Evolutionary conservation across 2,888 invertebrate species (phyloP).

Genomic region (Venusia cambrica): DNA sequence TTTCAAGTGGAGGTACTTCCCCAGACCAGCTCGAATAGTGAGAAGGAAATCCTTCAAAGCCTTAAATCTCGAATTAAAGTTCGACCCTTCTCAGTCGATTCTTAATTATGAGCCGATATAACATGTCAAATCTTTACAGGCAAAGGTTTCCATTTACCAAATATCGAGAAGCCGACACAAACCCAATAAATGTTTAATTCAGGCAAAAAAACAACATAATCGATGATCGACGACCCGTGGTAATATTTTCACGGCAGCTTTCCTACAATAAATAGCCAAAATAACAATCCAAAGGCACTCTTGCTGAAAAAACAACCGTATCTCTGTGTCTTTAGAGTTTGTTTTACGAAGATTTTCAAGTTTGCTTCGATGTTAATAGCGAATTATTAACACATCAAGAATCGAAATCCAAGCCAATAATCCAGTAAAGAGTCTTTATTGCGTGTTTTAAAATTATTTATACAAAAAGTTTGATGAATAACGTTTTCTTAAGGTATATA

Average conservation of each 20-base stretch:
- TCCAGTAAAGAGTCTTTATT: conserved; percentile 16
- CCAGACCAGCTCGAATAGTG: too few species aligned
- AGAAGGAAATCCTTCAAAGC: too few species aligned
- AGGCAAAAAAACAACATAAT: conserved; percentile 1
- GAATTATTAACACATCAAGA: conserved; percentile 22
- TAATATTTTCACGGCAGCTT: conserved; percentile 15
- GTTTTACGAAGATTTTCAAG: background rate
- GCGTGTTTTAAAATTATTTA: conserved; percentile 18
- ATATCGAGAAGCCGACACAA: background rate
- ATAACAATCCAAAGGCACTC: conserved; percentile 6
- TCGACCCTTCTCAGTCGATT: too few species aligned
- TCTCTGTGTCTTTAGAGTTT: too few species aligned
- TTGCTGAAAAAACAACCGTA: background rate
- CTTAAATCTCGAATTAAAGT: too few species aligned
- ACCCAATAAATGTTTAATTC: background rate
- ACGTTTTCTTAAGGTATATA: too few species aligned
- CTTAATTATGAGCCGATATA: too few species aligned
- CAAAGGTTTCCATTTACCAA: too few species aligned
- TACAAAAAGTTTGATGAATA: too few species aligned
- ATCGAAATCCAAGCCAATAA: conserved; percentile 7
- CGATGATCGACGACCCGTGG: conserved; percentile 7
- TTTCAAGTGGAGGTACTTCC: too few species aligned
- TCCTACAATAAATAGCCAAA: conserved; percentile 10
- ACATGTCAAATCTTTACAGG: too few species aligned
- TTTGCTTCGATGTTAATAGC: conserved; percentile 1